phyloP scores from a whole-genome alignment of 2,888 invertebrate species.

The Myopa testacea region DNA sequence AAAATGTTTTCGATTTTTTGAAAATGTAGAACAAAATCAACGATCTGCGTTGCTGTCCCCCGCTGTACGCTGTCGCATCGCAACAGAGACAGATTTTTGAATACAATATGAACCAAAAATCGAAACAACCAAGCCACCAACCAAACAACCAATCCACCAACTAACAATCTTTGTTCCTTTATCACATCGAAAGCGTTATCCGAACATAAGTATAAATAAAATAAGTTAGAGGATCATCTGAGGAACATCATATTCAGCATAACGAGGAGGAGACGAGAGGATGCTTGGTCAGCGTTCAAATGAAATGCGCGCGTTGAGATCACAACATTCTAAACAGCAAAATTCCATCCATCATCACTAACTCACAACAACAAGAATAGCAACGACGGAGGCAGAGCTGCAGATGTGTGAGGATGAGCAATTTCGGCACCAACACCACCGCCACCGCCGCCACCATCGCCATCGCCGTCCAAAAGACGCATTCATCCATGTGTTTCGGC shows the following conservation, averaged over 20 bases:
- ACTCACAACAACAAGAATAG: neutral
- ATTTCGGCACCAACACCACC: neutral
- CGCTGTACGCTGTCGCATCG: neutral
- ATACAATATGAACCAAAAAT: neutral
- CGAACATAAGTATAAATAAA: neutral
- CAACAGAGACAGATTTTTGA: slow-evolving; percentile 2
- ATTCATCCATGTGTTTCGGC: slow-evolving; percentile 27
- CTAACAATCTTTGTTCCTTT: neutral
- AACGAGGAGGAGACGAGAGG: neutral
- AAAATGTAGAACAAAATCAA: slow-evolving; percentile 7
- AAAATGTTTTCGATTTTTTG: slow-evolving; percentile 7
- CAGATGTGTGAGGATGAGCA: slow-evolving; percentile 20
- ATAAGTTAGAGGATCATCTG: slow-evolving; percentile 27
- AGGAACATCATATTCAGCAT: neutral
- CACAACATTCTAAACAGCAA: slow-evolving; percentile 28
- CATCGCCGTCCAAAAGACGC: neutral
- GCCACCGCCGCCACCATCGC: neutral
- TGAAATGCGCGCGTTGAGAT: slow-evolving; percentile 8
- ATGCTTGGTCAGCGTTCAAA: neutral
- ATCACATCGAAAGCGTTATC: neutral
- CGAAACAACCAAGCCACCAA: no score
- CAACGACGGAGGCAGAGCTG: neutral
- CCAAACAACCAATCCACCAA: neutral
- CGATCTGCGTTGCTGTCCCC: neutral
- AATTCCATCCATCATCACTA: slow-evolving; percentile 35